These are phyloP conservation scores for Seriola dumerili DNA, from an alignment of 2,113 vertebrate species.

Conservation along the genomic window DNA sequence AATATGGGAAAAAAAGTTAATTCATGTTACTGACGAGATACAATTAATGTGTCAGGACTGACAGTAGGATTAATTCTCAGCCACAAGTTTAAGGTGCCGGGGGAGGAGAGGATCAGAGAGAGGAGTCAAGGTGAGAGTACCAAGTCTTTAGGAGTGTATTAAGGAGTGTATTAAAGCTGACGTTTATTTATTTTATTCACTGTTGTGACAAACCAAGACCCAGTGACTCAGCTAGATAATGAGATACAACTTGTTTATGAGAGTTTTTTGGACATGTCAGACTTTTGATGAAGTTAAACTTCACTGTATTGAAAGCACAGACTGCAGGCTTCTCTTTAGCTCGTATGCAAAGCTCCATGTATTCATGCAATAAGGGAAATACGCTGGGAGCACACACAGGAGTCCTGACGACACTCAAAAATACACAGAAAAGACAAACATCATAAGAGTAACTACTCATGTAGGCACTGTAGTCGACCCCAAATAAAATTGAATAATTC, in stretches of 20 bases:
- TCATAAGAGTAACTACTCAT: too few relatives aligned
- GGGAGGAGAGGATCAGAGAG: too few relatives aligned
- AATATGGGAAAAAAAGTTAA: too few relatives aligned
- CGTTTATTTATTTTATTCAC: too few relatives aligned
- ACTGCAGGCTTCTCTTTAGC: conserved; percentile 26
- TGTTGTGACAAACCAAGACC: neutral
- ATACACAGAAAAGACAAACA: neutral
- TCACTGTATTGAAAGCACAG: neutral
- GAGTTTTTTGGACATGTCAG: neutral
- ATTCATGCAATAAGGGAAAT: conserved; percentile 61
- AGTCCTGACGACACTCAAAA: neutral
- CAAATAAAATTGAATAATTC: neutral
- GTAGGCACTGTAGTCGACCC: neutral
- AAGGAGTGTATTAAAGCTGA: too few relatives aligned
- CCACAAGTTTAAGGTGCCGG: too few relatives aligned
- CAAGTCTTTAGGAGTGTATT: too few relatives aligned
- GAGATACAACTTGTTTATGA: conserved; percentile 26
- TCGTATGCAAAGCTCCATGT: conserved; percentile 51
- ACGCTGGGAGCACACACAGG: neutral
- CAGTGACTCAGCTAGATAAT: conserved; percentile 22
- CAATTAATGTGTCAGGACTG: too few relatives aligned
- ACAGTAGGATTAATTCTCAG: too few relatives aligned
- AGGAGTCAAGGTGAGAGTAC: too few relatives aligned
- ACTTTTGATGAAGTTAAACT: neutral
- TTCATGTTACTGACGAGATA: too few relatives aligned